A percentile compares a stretch with the other conserved stretches of the same genome.
Conservation (phyloP, 2,888 invertebrate genomes). For the Nomada goodeniana region DNA sequence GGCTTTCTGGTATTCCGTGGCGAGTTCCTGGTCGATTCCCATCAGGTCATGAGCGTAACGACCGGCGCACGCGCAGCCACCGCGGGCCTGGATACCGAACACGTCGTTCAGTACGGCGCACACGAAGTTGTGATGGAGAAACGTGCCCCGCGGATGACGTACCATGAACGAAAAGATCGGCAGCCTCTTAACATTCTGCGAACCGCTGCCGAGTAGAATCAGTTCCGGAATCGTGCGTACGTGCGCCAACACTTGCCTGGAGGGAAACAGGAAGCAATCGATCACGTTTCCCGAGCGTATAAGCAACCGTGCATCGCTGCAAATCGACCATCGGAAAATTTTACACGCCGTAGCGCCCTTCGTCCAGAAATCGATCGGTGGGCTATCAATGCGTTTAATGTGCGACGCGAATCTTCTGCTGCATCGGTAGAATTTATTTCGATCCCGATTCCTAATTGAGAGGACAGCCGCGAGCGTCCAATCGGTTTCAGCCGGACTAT, state of each 20-base stretch:
- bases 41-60: constrained; percentile 94
- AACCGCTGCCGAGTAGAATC: constrained; percentile 90
- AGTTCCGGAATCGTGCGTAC: constrained; percentile 92
- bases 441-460: background rate
- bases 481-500: background rate
- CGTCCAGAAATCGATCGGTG: constrained; percentile 20
- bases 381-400: background rate
- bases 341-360: background rate
- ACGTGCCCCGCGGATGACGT: constrained; percentile 91
- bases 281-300: constrained; percentile 12
- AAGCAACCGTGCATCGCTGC: background rate
- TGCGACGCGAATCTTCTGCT: too few species aligned
- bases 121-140: constrained; percentile 94
- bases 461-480: background rate
- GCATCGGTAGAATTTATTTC: background rate
- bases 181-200: constrained; percentile 88
- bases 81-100: constrained; percentile 94
- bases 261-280: constrained; percentile 78
- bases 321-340: background rate
- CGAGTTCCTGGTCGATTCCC: constrained; percentile 92
- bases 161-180: constrained; percentile 95
- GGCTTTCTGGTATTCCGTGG: constrained; percentile 90
- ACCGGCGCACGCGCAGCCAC: constrained; percentile 92
- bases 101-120: constrained; percentile 95
- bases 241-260: constrained; percentile 91